Base-by-base conservation (phyloP, 1,140 invertebrate species). In the Ladona fulva region DNA sequence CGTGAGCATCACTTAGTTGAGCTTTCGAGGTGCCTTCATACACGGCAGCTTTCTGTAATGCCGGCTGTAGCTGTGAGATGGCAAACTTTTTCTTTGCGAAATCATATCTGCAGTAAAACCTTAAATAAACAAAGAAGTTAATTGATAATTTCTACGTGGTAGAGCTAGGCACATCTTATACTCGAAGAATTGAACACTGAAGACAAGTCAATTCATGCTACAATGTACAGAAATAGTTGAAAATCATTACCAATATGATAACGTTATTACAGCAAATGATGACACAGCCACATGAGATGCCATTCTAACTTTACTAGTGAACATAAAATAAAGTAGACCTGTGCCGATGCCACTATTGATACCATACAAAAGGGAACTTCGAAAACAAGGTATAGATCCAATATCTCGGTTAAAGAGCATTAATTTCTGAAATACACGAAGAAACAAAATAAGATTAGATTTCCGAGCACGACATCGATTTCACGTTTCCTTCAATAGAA, bases 311-410 rank as follows among this genome's bases (percentile, higher is more conserved):
- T 86, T 86, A 79, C 90, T 91, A 14, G 90, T 90, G 59, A 88
- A 87, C 81, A 91, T 84, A 81, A 91, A 91, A 52, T 86, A 85
- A 7, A 83, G 80, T 66, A 91, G 79, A 7, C 89, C 90, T 66
- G 82, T 80, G 1, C 82, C 87, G 24, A 91, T 79, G 25, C 90
- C 90, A 52, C 87, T 84, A 42, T 84, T 82, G 37, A 90, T 89
- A 24, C 90, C 90, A 83, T 88, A 88, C 0, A 91, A 77, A 80
- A 89, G 89, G 81, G 88, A 90, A 76, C 87, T 87, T 75, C 89
- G 85, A 82, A 91, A 91, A 81, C 90, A 92, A 24, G 90, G 90
- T 77, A 91, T 89, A 83, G 88, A 86, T 25, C 85, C 86, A 7
- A 91, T 80, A 83, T 91, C 88, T 80, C 86, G 84, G 22, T 89